Conservation (phyloP, 1,140 invertebrate species). For the Melanaphis sacchari region DNA sequence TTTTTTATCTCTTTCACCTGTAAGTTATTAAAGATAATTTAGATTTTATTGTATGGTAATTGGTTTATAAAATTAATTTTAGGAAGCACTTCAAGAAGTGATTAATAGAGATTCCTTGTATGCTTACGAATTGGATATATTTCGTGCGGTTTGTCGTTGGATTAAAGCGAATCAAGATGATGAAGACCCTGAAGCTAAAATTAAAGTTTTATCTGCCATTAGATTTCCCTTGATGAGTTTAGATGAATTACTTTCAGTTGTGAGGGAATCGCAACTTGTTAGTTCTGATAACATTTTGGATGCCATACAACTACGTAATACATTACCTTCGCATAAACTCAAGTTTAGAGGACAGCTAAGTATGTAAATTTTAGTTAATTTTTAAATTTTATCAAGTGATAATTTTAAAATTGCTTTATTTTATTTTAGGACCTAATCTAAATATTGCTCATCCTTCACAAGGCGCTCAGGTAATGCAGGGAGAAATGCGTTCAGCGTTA, state of each 20-base stretch:
- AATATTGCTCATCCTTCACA: conserved; percentile 84
- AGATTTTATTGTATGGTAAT: not conserved
- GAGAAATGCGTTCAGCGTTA: conserved; percentile 85
- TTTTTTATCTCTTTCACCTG: conserved; percentile 84
- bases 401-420: conserved; percentile 16
- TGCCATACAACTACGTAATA: conserved; percentile 86
- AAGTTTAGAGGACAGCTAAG: conserved; percentile 80
- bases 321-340: conserved; percentile 74
- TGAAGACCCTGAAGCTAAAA: conserved; percentile 50
- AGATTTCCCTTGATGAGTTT: conserved; percentile 88
- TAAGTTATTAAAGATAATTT: conserved; percentile 64
- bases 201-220: conserved; percentile 65
- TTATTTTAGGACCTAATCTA: conserved; percentile 79
- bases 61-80: conserved; percentile 59
- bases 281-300: conserved; percentile 90
- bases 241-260: conserved; percentile 84
- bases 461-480: conserved; percentile 82
- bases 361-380: conserved; percentile 63
- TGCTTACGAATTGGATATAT: conserved; percentile 94
- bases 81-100: conserved; percentile 82
- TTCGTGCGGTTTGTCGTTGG: conserved; percentile 87
- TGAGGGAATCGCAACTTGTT: conserved; percentile 84
- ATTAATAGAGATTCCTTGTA: conserved; percentile 93
- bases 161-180: conserved; percentile 72
- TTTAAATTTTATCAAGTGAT: not conserved